Percentiles rank a stretch among this genome's conserved stretches.
Conservation (phyloP, 2,888 invertebrate genomes). For the Autographa pulchrina region DNA sequence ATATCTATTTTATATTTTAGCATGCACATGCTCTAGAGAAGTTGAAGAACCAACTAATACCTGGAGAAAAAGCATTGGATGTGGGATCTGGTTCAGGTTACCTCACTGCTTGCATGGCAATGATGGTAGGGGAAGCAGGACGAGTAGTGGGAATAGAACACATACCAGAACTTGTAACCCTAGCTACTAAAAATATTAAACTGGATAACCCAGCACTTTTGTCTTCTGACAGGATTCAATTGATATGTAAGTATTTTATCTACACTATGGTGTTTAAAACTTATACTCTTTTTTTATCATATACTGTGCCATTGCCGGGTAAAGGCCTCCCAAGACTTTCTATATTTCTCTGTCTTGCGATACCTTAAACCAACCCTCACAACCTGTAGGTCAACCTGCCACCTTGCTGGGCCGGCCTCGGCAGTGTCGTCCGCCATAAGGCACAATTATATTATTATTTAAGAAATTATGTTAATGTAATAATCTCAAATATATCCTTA, state of each 20-base stretch:
- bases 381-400: too few species aligned
- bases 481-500: conserved; percentile 64
- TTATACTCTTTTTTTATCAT: too few species aligned
- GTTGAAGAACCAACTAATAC: conserved; percentile 93
- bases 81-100: conserved; percentile 98
- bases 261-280: too few species aligned
- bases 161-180: conserved; percentile 94
- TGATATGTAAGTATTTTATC: conserved; percentile 90
- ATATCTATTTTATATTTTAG: conserved; percentile 79
- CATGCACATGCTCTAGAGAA: conserved; percentile 97
- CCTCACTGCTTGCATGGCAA: conserved; percentile 96
- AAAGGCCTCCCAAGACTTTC: too few species aligned
- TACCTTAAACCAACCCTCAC: too few species aligned
- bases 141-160: conserved; percentile 97
- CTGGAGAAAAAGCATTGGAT: conserved; percentile 95
- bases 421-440: too few species aligned
- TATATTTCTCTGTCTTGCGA: too few species aligned
- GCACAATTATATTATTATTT: too few species aligned
- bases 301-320: too few species aligned
- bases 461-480: not conserved
- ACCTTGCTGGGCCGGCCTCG: too few species aligned
- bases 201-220: conserved; percentile 93
- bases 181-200: conserved; percentile 93
- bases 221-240: conserved; percentile 90
- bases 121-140: conserved; percentile 93